These are phyloP conservation scores for Mythimna lalbum DNA, from an alignment of 2,888 invertebrate genomes.

Conservation along the genomic window DNA sequence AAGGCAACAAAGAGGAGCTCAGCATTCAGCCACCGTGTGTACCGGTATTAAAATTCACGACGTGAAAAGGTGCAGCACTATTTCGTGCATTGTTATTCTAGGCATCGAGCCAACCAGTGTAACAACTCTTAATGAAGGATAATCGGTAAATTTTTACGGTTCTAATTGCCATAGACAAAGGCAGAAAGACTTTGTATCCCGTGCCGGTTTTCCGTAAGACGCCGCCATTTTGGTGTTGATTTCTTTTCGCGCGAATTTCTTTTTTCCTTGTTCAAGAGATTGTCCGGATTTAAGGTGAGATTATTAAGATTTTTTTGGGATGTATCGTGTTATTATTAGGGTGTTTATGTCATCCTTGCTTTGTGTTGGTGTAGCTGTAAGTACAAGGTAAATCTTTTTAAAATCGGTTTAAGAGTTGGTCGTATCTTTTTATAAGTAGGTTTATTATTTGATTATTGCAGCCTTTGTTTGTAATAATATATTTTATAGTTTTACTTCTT, in stretches of 20 bases:
- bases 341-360: background rate
- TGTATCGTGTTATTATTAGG: background rate
- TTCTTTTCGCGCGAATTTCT: slow-evolving; percentile 1
- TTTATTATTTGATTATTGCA: background rate
- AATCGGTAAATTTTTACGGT: slow-evolving; percentile 61
- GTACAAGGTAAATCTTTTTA: background rate
- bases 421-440: background rate
- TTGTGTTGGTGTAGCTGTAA: background rate
- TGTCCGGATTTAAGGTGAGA: slow-evolving; percentile 3
- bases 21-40: slow-evolving; percentile 65
- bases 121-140: slow-evolving; percentile 66
- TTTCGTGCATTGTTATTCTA: slow-evolving; percentile 76
- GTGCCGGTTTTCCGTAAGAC: slow-evolving; percentile 35
- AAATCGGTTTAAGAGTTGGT: background rate
- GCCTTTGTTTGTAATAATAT: background rate
- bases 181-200: slow-evolving; percentile 50
- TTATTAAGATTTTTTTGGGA: slow-evolving; percentile 7
- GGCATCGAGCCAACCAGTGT: slow-evolving; percentile 63
- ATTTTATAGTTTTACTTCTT: background rate
- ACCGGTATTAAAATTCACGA: slow-evolving; percentile 73
- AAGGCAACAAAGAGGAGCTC: slow-evolving; percentile 51
- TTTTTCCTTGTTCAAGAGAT: slow-evolving; percentile 7
- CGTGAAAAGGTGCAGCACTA: slow-evolving; percentile 72
- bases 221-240: slow-evolving; percentile 33
- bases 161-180: slow-evolving; percentile 62